phyloP scores from a whole-genome alignment of 2,797 vertebrate genomes.

The Gymnocypris eckloni region DNA sequence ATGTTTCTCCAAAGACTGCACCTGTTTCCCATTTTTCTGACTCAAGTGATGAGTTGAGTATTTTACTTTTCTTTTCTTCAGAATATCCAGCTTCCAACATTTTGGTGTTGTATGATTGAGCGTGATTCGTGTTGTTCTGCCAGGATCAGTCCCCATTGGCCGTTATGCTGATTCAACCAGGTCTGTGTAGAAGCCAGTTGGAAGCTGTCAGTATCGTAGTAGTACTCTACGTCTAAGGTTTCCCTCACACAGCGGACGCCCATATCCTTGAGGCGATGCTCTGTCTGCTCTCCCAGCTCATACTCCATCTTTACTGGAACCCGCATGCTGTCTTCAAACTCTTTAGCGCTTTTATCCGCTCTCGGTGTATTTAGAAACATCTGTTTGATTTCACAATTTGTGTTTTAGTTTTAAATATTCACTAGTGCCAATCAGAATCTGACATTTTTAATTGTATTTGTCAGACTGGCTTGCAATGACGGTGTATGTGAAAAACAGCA shows the following conservation, averaged over 20 bases:
- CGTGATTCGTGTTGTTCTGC: not conserved
- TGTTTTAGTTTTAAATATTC: not conserved
- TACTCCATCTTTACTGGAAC: slow-evolving; percentile 60
- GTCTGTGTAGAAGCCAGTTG: slow-evolving; percentile 56
- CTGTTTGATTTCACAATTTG: not conserved
- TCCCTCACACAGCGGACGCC: slow-evolving; percentile 45
- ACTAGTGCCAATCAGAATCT: not conserved
- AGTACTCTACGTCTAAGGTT: slow-evolving; percentile 52
- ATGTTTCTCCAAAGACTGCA: not conserved
- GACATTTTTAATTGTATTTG: not conserved
- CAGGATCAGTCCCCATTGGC: slow-evolving; percentile 59
- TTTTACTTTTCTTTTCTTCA: not conserved
- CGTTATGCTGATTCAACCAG: slow-evolving; percentile 62
- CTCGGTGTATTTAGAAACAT: not conserved
- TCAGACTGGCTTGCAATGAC: not conserved
- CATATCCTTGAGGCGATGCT: slow-evolving; percentile 46
- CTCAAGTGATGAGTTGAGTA: not conserved
- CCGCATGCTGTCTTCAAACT: not conserved
- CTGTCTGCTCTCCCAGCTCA: slow-evolving; percentile 53
- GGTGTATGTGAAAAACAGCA: not conserved
- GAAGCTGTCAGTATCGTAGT: slow-evolving; percentile 63
- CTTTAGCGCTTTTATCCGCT: not conserved
- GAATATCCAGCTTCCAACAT: not conserved
- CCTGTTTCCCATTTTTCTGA: not conserved
- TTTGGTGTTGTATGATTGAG: slow-evolving; percentile 18